Evolutionary conservation across 2,113 vertebrate species (phyloP).

Genomic region (Calonectris borealis): DNA sequence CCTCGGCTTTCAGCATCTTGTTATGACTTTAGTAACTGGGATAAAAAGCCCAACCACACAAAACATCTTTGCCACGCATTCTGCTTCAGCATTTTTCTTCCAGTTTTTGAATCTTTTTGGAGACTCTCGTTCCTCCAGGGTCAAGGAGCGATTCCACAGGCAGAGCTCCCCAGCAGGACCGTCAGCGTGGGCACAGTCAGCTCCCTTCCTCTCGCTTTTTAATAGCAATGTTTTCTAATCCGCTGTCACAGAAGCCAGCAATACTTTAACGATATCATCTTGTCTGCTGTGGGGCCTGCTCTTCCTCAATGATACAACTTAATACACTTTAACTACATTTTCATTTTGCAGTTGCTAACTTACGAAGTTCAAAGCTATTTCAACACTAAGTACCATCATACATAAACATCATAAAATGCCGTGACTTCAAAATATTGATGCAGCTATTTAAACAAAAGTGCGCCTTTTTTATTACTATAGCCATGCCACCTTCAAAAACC

Average conservation of each 20-base stretch:
- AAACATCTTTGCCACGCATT: background rate
- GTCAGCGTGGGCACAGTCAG: background rate
- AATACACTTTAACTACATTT: background rate
- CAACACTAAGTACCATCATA: background rate
- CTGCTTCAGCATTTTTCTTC: background rate
- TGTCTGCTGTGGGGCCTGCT: background rate
- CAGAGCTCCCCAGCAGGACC: background rate
- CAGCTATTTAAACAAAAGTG: background rate
- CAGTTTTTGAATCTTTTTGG: background rate
- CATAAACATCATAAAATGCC: background rate
- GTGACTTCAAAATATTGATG: background rate
- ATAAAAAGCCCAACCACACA: background rate
- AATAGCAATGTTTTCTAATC: background rate
- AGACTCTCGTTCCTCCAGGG: background rate
- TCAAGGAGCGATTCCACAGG: fast-evolving
- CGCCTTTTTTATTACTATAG: background rate
- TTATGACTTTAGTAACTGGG: background rate
- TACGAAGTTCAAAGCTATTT: background rate
- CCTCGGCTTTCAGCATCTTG: background rate
- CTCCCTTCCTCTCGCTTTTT: background rate
- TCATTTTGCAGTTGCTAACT: background rate
- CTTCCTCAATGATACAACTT: background rate
- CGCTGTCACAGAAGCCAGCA: background rate
- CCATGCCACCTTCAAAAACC: background rate
- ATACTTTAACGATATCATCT: background rate